Percentiles rank a stretch among this genome's conserved stretches.
These are phyloP conservation scores for Paracanthobrama guichenoti DNA, from an alignment of 2,113 vertebrate genomes.

Conservation along the genomic window DNA sequence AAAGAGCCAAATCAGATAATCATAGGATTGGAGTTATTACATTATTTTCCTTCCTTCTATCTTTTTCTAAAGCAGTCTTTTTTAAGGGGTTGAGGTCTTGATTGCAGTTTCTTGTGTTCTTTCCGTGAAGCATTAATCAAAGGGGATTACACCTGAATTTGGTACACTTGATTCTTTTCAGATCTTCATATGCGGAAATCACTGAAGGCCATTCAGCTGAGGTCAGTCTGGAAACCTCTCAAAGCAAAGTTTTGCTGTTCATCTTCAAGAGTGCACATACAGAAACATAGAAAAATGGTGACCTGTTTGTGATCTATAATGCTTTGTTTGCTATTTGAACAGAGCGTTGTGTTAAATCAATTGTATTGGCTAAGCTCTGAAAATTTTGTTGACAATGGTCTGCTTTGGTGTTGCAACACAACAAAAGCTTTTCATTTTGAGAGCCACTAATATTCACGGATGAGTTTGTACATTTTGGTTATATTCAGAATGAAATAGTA, in stretches of 20 bases:
- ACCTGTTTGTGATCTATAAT: background rate
- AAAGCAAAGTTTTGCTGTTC: background rate
- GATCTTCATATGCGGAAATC: constrained; percentile 39
- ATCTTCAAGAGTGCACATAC: constrained; percentile 27
- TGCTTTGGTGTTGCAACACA: background rate
- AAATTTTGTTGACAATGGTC: background rate
- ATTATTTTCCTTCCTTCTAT: background rate
- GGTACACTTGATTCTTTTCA: constrained; percentile 35
- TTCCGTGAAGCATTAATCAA: constrained; percentile 39
- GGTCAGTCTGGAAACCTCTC: background rate
- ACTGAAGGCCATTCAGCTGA: constrained; percentile 22
- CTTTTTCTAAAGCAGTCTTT: background rate
- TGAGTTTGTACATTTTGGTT: background rate
- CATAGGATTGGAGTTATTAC: background rate
- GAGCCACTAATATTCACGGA: background rate
- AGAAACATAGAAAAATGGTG: background rate
- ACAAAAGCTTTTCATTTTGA: background rate
- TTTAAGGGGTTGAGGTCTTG: background rate
- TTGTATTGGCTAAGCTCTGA: background rate
- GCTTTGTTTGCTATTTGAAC: background rate
- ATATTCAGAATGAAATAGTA: background rate
- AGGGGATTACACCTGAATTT: constrained; percentile 27
- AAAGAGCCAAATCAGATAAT: background rate
- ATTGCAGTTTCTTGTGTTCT: constrained; percentile 16
- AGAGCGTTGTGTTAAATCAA: background rate